These are phyloP conservation scores for Columbina picui DNA, from an alignment of 2,113 vertebrate species.

Conservation along the genomic window DNA sequence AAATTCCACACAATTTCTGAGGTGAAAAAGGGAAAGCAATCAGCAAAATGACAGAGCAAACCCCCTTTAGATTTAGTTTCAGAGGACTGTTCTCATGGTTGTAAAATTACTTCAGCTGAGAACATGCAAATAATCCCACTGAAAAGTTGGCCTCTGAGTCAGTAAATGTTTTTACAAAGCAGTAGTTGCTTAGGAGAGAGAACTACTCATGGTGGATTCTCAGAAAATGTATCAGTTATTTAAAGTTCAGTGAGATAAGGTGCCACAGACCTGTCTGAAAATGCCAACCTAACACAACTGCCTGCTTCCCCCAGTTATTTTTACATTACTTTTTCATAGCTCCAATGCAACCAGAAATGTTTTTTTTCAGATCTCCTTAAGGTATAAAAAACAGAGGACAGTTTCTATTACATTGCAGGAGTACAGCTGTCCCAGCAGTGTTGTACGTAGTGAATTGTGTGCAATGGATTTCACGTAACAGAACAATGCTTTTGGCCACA, in stretches of 20 bases:
- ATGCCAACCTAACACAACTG: background rate
- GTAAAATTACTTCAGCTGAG: background rate
- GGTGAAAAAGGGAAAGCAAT: background rate
- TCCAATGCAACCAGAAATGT: background rate
- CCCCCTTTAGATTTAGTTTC: background rate
- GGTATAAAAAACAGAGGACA: background rate
- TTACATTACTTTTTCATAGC: background rate
- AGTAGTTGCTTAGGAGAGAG: background rate
- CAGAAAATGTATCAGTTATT: background rate
- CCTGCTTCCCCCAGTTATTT: background rate
- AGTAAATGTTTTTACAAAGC: background rate
- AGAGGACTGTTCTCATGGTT: background rate
- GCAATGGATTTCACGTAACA: fast-evolving
- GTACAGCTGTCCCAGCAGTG: background rate
- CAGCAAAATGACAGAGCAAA: background rate
- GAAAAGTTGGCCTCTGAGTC: background rate
- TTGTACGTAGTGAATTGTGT: fast-evolving
- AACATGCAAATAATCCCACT: background rate
- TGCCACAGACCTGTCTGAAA: background rate
- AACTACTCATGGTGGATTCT: background rate
- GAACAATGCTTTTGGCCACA: background rate
- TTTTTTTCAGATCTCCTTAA: background rate
- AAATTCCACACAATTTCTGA: background rate
- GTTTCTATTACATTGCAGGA: background rate
- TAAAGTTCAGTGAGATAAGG: background rate